Conservation (phyloP, 2,888 invertebrate species). For the Timema cristinae region DNA sequence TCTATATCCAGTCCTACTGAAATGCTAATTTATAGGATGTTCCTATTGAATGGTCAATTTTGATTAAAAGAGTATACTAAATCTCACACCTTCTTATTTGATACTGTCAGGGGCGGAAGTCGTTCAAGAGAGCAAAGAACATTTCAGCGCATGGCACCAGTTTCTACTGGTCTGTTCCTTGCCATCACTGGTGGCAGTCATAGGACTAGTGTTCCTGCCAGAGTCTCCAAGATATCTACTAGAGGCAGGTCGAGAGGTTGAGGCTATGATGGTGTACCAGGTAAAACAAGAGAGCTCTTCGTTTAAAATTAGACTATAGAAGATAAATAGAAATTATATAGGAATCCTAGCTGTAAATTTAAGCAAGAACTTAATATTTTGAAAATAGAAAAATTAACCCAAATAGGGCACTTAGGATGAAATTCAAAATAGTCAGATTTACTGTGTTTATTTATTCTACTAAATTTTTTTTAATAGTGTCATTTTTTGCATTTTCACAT, state of each 20-base stretch:
- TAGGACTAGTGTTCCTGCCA: conserved; percentile 67
- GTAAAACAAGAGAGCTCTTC: conserved; percentile 39
- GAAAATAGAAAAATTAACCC: background rate
- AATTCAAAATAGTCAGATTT: too few species aligned
- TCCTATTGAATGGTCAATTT: too few species aligned
- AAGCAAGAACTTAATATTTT: background rate
- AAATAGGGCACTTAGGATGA: background rate
- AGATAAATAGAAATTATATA: too few species aligned
- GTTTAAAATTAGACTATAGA: too few species aligned
- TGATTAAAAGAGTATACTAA: too few species aligned
- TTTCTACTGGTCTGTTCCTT: conserved; percentile 62
- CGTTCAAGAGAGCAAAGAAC: conserved; percentile 66
- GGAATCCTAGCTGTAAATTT: too few species aligned
- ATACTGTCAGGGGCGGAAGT: conserved; percentile 55
- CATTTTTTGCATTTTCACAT: too few species aligned
- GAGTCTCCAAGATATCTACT: conserved; percentile 71
- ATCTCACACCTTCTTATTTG: too few species aligned
- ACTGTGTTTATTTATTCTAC: too few species aligned
- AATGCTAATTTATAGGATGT: too few species aligned
- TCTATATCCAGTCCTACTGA: too few species aligned
- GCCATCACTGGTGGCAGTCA: conserved; percentile 64
- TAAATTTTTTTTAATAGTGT: too few species aligned
- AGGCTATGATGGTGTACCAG: conserved; percentile 74
- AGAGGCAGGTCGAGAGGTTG: conserved; percentile 70
- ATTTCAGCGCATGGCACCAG: conserved; percentile 77